Conservation (phyloP, 2,113 vertebrate species). For the Geococcyx californianus region DNA sequence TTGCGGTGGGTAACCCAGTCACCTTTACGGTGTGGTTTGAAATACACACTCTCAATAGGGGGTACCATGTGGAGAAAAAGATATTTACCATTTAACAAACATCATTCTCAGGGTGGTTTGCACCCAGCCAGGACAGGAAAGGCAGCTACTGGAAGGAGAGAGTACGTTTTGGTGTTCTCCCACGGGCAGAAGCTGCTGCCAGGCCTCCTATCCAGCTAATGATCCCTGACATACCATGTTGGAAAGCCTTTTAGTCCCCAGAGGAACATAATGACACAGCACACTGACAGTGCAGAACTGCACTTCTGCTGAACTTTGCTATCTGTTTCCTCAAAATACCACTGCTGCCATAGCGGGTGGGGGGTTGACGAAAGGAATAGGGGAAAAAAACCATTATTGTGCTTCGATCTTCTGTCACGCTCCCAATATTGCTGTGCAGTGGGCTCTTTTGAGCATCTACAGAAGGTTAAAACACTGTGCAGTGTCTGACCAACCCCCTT, state of each 20-base stretch:
- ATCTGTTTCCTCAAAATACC: background rate
- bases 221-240: background rate
- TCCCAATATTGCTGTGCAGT: background rate
- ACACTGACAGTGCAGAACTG: background rate
- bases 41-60: background rate
- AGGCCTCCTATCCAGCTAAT: background rate
- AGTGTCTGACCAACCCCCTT: background rate
- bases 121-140: background rate
- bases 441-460: background rate
- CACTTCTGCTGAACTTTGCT: background rate
- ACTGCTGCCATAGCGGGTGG: background rate
- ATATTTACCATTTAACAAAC: background rate
- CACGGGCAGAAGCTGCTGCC: background rate
- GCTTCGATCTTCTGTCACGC: background rate
- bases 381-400: background rate
- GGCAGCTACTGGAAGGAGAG: background rate
- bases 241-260: background rate
- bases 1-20: background rate
- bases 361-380: background rate
- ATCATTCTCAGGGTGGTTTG: background rate
- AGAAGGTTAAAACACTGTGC: background rate
- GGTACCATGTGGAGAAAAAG: background rate
- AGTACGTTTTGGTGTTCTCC: background rate
- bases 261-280: background rate
- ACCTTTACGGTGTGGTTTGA: background rate